phyloP scores from a whole-genome alignment of 2,888 invertebrate species.

The Parnassius orleans region DNA sequence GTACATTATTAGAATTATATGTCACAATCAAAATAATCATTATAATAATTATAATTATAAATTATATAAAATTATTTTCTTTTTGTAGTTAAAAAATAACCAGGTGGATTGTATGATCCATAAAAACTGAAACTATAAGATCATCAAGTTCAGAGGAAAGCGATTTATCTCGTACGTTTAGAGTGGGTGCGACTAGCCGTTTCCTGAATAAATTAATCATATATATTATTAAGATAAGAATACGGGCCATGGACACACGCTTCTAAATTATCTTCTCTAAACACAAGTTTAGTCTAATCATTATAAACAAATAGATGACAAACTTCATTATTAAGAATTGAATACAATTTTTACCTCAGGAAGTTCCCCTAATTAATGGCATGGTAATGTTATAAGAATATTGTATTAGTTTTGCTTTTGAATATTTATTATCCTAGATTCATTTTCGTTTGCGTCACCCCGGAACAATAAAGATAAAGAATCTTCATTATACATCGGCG shows the following conservation, averaged over 20 bases:
- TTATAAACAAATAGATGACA: conserved; percentile 21
- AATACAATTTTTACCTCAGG: conserved; percentile 30
- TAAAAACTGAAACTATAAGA: no score
- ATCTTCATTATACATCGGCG: conserved; percentile 43
- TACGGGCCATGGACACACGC: conserved; percentile 11
- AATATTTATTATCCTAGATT: conserved; percentile 39
- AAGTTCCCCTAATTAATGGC: conserved; percentile 36
- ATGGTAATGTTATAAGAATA: conserved; percentile 32
- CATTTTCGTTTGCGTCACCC: conserved; percentile 38
- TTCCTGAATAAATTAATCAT: conserved; percentile 14
- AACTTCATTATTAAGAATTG: conserved; percentile 28
- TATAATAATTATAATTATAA: no score
- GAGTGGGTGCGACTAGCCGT: neutral
- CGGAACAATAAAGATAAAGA: conserved; percentile 47
- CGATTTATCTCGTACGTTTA: neutral
- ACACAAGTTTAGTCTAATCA: conserved; percentile 11
- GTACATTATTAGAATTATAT: no score
- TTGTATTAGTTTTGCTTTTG: conserved; percentile 26
- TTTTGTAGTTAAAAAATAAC: no score
- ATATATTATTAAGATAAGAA: conserved; percentile 2
- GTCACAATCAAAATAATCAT: no score
- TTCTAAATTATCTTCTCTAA: conserved; percentile 14
- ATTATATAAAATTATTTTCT: no score
- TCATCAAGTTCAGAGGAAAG: neutral
- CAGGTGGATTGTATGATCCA: no score